Conservation (phyloP, 2,888 invertebrate species). For the Nomada ferruginata region DNA sequence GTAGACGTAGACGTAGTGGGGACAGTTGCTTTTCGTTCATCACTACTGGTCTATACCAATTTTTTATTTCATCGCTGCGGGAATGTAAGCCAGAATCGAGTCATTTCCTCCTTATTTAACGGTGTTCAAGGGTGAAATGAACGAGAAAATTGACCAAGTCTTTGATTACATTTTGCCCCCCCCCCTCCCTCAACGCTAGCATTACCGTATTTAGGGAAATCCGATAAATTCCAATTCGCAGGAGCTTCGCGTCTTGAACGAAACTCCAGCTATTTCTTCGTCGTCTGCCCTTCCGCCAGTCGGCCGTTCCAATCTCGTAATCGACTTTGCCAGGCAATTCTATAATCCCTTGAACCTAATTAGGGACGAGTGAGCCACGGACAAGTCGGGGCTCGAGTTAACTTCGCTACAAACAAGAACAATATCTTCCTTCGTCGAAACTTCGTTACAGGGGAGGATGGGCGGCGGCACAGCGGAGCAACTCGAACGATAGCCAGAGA, state of each 20-base stretch:
- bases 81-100: neutral
- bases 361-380: constrained; percentile 75
- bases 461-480: constrained; percentile 44
- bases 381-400: constrained; percentile 74
- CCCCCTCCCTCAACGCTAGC: neutral
- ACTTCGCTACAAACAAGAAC: constrained; percentile 81
- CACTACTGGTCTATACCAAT: too few relatives aligned
- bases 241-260: constrained; percentile 39
- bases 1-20: too few relatives aligned
- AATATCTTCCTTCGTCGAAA: constrained; percentile 78
- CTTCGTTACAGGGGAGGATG: constrained; percentile 70
- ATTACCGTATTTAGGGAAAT: constrained; percentile 43
- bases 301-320: constrained; percentile 76
- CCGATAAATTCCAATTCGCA: constrained; percentile 39
- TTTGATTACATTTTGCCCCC: constrained; percentile 39
- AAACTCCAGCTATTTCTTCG: constrained; percentile 45
- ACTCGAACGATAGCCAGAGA: constrained; percentile 50
- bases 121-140: neutral
- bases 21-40: too few relatives aligned
- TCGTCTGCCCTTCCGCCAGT: constrained; percentile 10
- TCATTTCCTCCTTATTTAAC: constrained; percentile 5
- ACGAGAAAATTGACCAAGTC: constrained; percentile 41
- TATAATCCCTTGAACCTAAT: constrained; percentile 83
- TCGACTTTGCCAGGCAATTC: constrained; percentile 83
- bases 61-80: too few relatives aligned